A percentile compares a stretch with the other conserved stretches of the same genome.
Conservation (phyloP, 2,888 invertebrate genomes). For the Eurytoma californica region DNA sequence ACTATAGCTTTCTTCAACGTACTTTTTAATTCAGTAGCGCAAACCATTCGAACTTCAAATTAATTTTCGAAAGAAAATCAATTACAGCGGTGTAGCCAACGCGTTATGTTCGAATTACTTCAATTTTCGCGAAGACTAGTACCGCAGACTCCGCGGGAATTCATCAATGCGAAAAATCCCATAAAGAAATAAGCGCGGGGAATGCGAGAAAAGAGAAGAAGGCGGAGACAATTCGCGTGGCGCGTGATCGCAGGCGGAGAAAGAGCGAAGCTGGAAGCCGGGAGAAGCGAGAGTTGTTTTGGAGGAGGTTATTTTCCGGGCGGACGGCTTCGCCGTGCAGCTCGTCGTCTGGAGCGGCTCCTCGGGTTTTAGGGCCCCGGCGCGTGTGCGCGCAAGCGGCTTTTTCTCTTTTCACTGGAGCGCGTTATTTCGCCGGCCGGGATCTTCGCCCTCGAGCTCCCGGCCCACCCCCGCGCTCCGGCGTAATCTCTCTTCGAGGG, state of each 20-base stretch:
- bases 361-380: constrained; percentile 55
- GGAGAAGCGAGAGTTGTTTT: constrained; percentile 65
- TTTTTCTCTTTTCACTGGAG: constrained; percentile 53
- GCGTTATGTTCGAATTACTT: no score
- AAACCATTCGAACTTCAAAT: no score
- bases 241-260: neutral
- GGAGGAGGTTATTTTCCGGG: constrained; percentile 72
- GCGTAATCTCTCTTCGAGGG: constrained; percentile 51
- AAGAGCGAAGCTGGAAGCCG: constrained; percentile 45
- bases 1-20: neutral
- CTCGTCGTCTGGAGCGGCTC: constrained; percentile 50
- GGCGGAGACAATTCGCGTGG: neutral
- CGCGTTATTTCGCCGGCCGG: constrained; percentile 46
- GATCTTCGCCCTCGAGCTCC: constrained; percentile 5
- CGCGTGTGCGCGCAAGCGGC: constrained; percentile 28
- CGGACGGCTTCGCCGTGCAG: constrained; percentile 64
- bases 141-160: no score
- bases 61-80: no score
- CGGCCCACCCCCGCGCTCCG: constrained; percentile 40
- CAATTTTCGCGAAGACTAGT: no score
- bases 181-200: no score
- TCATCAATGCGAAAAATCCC: no score
- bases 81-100: no score
- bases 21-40: no score
- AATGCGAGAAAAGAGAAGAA: neutral